A percentile compares a stretch with the other conserved stretches of the same genome.
Conservation (phyloP, 2,797 vertebrate genomes). For the Micrastur ruficollis region DNA sequence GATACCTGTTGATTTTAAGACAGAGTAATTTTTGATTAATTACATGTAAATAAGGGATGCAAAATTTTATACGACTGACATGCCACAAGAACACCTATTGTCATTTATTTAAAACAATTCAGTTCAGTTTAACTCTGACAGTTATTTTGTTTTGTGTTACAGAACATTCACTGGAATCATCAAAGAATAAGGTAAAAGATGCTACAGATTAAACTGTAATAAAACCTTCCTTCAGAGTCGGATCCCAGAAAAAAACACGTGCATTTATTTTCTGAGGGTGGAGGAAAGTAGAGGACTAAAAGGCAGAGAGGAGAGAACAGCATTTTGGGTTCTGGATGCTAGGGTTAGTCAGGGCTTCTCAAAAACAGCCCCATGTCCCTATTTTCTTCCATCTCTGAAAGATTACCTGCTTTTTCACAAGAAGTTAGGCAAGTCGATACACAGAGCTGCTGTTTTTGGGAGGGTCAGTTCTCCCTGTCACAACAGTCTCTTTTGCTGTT, state of each 20-base stretch:
- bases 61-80: background rate
- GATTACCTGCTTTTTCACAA: background rate
- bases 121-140: background rate
- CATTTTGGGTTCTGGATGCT: background rate
- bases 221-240: background rate
- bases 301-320: background rate
- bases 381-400: background rate
- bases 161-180: constrained; percentile 89
- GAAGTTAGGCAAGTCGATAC: fast-evolving
- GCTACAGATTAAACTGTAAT: background rate
- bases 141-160: constrained; percentile 33
- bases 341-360: background rate
- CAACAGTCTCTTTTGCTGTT: background rate
- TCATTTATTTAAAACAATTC: background rate
- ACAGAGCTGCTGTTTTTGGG: background rate
- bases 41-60: background rate
- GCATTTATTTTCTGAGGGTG: background rate
- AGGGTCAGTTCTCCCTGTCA: background rate
- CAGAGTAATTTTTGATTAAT: background rate
- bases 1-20: background rate
- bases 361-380: background rate
- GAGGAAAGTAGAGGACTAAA: background rate
- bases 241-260: background rate
- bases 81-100: background rate
- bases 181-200: constrained; percentile 89